phyloP scores from a whole-genome alignment of 2,888 invertebrate genomes.

The Cantharis rufa region DNA sequence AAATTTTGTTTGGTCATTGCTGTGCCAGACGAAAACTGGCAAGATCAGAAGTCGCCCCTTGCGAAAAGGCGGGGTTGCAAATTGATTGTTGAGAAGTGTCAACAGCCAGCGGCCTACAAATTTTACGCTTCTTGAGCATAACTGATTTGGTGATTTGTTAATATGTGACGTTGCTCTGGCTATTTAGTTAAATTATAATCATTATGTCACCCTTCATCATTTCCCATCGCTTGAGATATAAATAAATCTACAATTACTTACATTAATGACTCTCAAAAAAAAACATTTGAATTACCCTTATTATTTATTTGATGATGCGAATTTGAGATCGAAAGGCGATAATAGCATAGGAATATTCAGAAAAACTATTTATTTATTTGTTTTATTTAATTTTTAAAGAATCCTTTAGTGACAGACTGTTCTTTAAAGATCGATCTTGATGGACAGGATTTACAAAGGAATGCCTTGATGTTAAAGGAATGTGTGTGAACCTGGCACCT shows the following conservation, averaged over 20 bases:
- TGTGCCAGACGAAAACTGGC: neutral
- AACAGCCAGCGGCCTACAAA: conserved; percentile 38
- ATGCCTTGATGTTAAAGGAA: no score
- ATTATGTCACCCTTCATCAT: conserved; percentile 6
- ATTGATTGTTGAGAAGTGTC: conserved; percentile 48
- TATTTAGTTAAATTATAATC: conserved; percentile 9
- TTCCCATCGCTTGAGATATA: conserved; percentile 10
- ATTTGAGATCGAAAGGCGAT: neutral
- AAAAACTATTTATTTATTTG: no score
- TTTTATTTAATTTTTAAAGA: no score
- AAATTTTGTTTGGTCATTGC: neutral
- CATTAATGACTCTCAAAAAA: neutral
- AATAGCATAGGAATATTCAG: no score
- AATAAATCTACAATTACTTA: conserved; percentile 1
- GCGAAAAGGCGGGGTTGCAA: conserved; percentile 41
- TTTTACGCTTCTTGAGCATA: conserved; percentile 40
- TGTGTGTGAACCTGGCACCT: no score
- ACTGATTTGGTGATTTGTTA: conserved; percentile 45
- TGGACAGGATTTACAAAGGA: no score
- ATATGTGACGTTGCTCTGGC: conserved; percentile 15
- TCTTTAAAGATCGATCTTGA: no score
- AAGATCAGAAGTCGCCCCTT: conserved; percentile 33
- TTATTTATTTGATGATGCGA: neutral
- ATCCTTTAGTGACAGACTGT: no score
- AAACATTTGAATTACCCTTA: neutral